Evolutionary conservation across 2,888 invertebrate genomes (phyloP).

Genomic region (Odontocolon sp.): DNA sequence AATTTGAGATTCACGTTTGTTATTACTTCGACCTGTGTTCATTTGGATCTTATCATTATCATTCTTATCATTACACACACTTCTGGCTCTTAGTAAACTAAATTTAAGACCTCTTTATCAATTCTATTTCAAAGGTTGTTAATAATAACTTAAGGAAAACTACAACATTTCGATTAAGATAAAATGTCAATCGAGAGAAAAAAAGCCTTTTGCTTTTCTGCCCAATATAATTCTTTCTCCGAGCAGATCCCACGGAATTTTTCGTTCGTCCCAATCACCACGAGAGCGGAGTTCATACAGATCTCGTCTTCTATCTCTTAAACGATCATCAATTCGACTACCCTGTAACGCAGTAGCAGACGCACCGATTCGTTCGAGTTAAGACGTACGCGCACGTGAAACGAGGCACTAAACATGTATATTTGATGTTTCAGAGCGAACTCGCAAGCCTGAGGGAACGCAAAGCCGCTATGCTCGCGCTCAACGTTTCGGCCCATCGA

Average conservation of each 20-base stretch:
- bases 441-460: constrained; percentile 84
- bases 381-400: constrained; percentile 60
- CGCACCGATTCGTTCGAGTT: constrained; percentile 76
- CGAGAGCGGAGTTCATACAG: neutral
- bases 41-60: neutral
- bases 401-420: constrained; percentile 68
- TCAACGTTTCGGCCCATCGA: constrained; percentile 84
- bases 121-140: neutral
- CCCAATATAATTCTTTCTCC: constrained; percentile 12
- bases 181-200: constrained; percentile 1
- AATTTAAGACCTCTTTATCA: neutral
- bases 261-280: constrained; percentile 1
- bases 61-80: too few relatives aligned
- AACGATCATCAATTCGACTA: constrained; percentile 61
- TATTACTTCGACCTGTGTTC: constrained; percentile 2
- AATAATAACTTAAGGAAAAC: neutral
- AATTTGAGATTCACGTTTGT: neutral
- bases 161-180: neutral
- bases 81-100: too few relatives aligned
- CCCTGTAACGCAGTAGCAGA: constrained; percentile 19
- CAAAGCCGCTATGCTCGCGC: constrained; percentile 82
- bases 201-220: constrained; percentile 3
- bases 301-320: constrained; percentile 42
- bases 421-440: constrained; percentile 83
- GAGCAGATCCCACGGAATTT: constrained; percentile 24